Evolutionary conservation across 2,113 vertebrate species (phyloP).

Genomic region (Ceyx cyanopectus): DNA sequence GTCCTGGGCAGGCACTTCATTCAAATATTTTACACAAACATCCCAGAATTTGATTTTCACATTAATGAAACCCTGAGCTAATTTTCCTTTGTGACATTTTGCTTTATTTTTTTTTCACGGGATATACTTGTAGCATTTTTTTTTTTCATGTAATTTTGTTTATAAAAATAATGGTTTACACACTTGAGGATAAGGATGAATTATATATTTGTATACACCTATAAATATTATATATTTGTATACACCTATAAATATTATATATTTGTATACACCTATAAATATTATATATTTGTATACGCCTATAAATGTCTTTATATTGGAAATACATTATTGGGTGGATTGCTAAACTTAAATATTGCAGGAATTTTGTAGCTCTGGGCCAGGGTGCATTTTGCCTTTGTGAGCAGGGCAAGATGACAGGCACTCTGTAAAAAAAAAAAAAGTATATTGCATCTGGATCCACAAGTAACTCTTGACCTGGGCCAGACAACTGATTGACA

Average conservation of each 20-base stretch:
- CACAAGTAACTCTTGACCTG: slow-evolving; percentile 76
- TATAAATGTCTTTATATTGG: too few species aligned
- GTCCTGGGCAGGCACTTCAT: background rate
- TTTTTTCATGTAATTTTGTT: too few species aligned
- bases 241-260: too few species aligned
- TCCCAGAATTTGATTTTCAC: background rate
- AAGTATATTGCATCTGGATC: slow-evolving; percentile 66
- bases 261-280: too few species aligned
- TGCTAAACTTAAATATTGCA: background rate
- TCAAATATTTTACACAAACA: background rate
- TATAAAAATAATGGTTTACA: background rate
- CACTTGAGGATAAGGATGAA: background rate
- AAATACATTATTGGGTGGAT: background rate
- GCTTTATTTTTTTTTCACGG: background rate
- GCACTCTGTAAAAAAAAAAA: slow-evolving; percentile 60
- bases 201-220: background rate
- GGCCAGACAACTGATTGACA: slow-evolving; percentile 74
- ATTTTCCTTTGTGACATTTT: background rate
- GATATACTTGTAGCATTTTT: too few species aligned
- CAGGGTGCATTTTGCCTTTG: background rate
- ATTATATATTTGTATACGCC: too few species aligned
- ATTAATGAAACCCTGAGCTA: background rate
- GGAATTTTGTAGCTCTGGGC: background rate
- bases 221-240: too few species aligned
- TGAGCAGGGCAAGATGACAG: background rate